Conservation (phyloP, 2,888 invertebrate genomes). For the Cactoblastis cactorum region DNA sequence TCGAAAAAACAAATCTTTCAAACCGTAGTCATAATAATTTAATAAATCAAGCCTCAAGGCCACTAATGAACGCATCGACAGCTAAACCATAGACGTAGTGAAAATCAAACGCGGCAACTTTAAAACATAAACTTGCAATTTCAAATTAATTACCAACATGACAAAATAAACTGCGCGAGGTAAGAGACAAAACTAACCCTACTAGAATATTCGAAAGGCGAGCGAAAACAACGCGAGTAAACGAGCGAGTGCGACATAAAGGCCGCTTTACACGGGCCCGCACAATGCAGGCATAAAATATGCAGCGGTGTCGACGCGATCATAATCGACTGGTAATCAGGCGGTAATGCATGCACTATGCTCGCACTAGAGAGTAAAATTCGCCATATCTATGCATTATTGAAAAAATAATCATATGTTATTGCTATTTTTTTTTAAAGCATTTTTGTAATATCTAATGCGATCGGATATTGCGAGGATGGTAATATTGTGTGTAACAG, state of each 20-base stretch:
- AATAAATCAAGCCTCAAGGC: too few species aligned
- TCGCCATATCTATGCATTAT: not conserved
- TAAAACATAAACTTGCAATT: not conserved
- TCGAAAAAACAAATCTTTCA: too few species aligned
- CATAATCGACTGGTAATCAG: conserved; percentile 48
- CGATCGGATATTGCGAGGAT: too few species aligned
- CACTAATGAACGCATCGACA: too few species aligned
- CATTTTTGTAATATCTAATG: too few species aligned
- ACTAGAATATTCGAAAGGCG: conserved; percentile 6
- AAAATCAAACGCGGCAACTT: too few species aligned
- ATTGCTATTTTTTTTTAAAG: too few species aligned
- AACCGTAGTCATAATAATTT: too few species aligned
- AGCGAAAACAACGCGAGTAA: conserved; percentile 14
- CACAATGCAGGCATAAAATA: conserved; percentile 46
- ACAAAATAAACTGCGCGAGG: not conserved
- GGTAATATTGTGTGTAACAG: too few species aligned
- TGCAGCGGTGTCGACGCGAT: conserved; percentile 42
- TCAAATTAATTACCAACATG: not conserved
- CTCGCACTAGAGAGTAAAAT: not conserved
- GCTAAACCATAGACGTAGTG: too few species aligned
- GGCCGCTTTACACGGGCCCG: conserved; percentile 27
- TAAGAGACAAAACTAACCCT: conserved; percentile 9
- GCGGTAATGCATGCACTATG: conserved; percentile 31
- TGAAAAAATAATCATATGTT: not conserved
- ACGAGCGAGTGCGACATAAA: conserved; percentile 29